Percentiles rank a stretch among this genome's conserved stretches.
phyloP scores from a whole-genome alignment of 2,113 vertebrate species.

The Corythornis madagascariensis region DNA sequence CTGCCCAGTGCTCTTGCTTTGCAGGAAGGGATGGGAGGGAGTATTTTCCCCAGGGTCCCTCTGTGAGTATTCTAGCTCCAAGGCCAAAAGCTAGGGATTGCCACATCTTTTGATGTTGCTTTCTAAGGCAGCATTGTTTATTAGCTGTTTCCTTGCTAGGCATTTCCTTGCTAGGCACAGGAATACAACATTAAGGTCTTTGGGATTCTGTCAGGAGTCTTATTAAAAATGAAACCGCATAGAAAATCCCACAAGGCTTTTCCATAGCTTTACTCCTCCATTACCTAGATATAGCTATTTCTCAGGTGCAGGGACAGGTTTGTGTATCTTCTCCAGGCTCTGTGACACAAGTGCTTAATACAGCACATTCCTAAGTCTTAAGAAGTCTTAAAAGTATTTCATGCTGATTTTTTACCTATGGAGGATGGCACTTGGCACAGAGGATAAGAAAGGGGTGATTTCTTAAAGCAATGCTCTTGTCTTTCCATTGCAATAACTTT shows the following conservation, averaged over 20 bases:
- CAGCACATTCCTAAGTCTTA: not conserved
- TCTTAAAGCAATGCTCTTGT: not conserved
- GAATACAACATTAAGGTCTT: not conserved
- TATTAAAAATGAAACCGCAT: not conserved
- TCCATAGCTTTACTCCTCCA: not conserved
- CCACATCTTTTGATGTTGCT: not conserved
- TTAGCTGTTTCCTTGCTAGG: not conserved
- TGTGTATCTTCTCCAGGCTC: not conserved
- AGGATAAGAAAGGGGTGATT: not conserved
- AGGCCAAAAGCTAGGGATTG: not conserved
- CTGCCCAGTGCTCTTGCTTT: not conserved
- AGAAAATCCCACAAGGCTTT: not conserved
- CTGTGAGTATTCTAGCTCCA: not conserved
- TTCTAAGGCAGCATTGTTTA: not conserved
- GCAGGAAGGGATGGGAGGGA: not conserved
- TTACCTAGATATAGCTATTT: not conserved
- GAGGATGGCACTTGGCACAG: not conserved
- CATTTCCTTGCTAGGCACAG: not conserved
- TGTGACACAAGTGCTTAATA: not conserved
- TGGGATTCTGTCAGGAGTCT: not conserved
- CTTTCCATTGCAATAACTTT: not conserved
- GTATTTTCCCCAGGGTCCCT: not conserved
- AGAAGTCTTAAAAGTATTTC: not conserved
- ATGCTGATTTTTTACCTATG: not conserved
- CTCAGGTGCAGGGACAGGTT: not conserved